Conservation (phyloP, 2,888 invertebrate species). For the Holacanthella duospinosa region DNA sequence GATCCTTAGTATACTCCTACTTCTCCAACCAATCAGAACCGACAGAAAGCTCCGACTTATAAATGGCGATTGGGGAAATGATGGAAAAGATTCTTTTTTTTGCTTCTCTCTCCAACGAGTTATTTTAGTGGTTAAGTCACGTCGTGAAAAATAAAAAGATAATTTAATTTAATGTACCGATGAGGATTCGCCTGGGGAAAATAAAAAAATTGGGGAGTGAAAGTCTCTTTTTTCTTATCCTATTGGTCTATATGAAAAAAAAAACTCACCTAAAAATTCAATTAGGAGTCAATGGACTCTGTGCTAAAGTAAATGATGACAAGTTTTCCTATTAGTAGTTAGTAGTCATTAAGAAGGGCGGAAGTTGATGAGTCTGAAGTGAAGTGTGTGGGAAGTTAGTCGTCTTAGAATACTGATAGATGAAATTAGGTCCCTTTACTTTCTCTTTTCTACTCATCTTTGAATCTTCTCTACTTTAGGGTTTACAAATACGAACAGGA, state of each 20-base stretch:
- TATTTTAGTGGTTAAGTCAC: background rate
- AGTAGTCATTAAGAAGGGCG: background rate
- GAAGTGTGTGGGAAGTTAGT: background rate
- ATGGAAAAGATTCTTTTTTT: too few relatives aligned
- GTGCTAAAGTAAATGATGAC: conserved; percentile 11
- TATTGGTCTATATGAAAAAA: background rate
- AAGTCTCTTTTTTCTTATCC: too few relatives aligned
- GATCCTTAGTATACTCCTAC: too few relatives aligned
- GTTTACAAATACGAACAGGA: too few relatives aligned
- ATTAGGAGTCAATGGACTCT: conserved; percentile 11
- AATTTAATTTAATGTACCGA: conserved; percentile 6
- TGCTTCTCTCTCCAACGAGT: too few relatives aligned
- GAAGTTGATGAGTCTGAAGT: background rate
- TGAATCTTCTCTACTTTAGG: too few relatives aligned
- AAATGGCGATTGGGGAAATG: too few relatives aligned
- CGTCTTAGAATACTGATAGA: background rate
- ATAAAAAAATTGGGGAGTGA: background rate
- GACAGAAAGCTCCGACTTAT: too few relatives aligned
- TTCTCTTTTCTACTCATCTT: too few relatives aligned
- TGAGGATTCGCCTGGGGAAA: too few relatives aligned
- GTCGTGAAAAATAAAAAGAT: background rate
- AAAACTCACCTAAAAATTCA: conserved; percentile 6
- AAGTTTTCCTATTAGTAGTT: conserved; percentile 5
- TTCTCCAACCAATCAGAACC: too few relatives aligned
- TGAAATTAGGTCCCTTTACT: too few relatives aligned